Percentiles rank a stretch among this genome's conserved stretches.
Conservation (phyloP, 2,888 invertebrate species). For the Megaustenia siamemsis region DNA sequence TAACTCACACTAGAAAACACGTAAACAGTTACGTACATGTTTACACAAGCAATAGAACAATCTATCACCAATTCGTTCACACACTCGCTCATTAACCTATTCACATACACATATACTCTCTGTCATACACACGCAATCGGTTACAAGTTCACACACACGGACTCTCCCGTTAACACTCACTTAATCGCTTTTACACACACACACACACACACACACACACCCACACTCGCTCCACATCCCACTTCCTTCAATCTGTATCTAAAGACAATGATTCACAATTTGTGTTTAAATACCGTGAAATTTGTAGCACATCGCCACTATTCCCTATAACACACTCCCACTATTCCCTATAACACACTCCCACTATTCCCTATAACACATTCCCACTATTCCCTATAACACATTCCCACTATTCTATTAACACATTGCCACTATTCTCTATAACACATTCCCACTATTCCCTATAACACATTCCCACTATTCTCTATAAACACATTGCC, state of each 20-base stretch:
- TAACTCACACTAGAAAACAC: not conserved
- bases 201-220: not conserved
- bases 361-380: no score
- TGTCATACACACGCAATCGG: not conserved
- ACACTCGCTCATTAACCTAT: not conserved
- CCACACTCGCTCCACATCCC: not conserved
- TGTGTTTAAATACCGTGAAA: no score
- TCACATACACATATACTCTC: not conserved
- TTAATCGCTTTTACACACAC: not conserved
- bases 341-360: no score
- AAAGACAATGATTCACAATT: no score
- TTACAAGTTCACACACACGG: not conserved
- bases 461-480: no score
- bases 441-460: no score
- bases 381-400: no score
- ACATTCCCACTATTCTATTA: no score
- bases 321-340: no score
- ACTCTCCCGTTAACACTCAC: not conserved
- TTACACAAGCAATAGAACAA: not conserved
- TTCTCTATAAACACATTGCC: no score
- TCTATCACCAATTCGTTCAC: not conserved
- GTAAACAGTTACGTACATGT: constrained; percentile 8
- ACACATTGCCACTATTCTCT: no score
- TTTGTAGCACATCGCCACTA: no score
- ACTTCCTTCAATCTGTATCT: not conserved